Conservation (phyloP, 2,113 vertebrate species). For the Gorsachius goisagi region DNA sequence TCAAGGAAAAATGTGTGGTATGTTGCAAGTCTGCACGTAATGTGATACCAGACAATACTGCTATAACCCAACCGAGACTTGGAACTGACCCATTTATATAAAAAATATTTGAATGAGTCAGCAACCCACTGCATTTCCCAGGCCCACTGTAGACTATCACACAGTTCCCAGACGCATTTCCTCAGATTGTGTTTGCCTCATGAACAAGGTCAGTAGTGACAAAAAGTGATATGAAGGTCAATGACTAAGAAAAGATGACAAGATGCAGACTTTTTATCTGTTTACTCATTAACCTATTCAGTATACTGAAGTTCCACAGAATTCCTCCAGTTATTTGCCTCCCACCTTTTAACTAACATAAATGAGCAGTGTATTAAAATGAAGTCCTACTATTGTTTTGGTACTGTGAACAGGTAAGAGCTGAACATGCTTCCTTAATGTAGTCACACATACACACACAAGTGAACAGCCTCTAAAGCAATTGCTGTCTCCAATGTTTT, state of each 20-base stretch:
- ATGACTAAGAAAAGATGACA: not conserved
- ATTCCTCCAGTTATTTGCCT: not conserved
- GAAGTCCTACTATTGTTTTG: not conserved
- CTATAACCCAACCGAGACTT: not conserved
- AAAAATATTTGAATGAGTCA: constrained; percentile 49
- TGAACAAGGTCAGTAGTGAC: constrained; percentile 36
- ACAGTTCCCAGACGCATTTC: constrained; percentile 22
- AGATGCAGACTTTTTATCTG: not conserved
- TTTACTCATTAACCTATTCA: not conserved
- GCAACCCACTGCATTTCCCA: constrained; percentile 42
- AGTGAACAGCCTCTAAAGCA: not conserved
- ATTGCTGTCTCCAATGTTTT: not conserved
- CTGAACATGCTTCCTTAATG: not conserved
- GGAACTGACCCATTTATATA: not conserved
- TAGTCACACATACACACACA: not conserved
- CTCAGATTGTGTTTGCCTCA: constrained; percentile 41
- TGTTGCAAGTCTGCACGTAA: not conserved
- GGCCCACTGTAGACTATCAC: not conserved
- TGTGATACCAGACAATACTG: constrained; percentile 1
- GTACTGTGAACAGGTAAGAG: not conserved
- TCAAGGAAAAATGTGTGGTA: constrained; percentile 8
- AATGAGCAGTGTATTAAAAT: not conserved
- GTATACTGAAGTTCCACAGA: not conserved
- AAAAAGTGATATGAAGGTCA: constrained; percentile 21
- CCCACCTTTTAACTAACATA: not conserved